These are phyloP conservation scores for Nasonia giraulti DNA, from an alignment of 1,140 invertebrate species.

Conservation along the genomic window DNA sequence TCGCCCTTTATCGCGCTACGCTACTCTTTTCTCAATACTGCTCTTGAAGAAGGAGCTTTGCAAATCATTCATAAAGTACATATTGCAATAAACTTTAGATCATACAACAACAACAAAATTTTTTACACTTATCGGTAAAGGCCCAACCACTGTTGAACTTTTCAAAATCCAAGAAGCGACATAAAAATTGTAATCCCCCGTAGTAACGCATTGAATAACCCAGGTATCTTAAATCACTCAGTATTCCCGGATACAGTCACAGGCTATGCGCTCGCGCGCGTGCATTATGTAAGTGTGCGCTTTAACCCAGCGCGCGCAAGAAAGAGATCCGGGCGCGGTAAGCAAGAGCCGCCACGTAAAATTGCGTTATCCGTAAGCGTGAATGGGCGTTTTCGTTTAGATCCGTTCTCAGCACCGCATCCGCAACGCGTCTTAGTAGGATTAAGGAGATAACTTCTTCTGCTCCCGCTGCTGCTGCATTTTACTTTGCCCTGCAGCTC, in stretches of 20 bases:
- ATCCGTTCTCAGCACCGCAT: not conserved
- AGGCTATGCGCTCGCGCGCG: not conserved
- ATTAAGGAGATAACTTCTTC: conserved; percentile 41
- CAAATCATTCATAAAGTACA: too few relatives aligned
- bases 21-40: too few relatives aligned
- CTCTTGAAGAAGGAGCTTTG: too few relatives aligned
- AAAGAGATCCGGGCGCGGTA: not conserved
- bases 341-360: conserved; percentile 4
- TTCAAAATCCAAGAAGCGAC: too few relatives aligned
- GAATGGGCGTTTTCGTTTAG: conserved; percentile 40
- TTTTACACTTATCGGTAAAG: too few relatives aligned
- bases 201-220: not conserved
- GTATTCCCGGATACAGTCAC: not conserved
- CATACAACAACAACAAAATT: too few relatives aligned
- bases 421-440: conserved; percentile 18
- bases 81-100: too few relatives aligned
- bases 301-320: not conserved
- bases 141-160: too few relatives aligned
- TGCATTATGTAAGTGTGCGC: not conserved
- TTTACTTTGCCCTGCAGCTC: too few relatives aligned
- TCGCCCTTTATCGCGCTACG: too few relatives aligned
- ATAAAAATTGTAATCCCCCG: not conserved
- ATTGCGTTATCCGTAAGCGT: conserved; percentile 35
- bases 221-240: not conserved
- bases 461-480: not conserved